Conservation (phyloP, 2,888 invertebrate genomes). For the Macrophya annulata region DNA sequence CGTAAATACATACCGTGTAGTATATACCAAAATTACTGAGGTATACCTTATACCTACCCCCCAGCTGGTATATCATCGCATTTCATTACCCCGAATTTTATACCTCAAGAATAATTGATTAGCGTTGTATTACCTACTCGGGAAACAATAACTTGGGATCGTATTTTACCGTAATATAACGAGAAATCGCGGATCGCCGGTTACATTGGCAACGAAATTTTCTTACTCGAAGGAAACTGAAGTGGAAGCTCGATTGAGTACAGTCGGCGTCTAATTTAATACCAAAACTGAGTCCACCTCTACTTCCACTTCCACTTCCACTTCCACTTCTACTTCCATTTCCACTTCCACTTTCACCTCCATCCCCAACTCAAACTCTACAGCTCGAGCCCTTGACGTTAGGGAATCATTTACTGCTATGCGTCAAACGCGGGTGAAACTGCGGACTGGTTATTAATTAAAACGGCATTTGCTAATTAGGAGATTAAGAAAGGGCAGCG, state of each 20-base stretch:
- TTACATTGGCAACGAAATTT: conserved; percentile 31
- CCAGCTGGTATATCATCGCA: neutral
- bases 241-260: conserved; percentile 19
- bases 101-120: conserved; percentile 9
- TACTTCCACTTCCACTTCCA: too few relatives aligned
- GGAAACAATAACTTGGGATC: conserved; percentile 1
- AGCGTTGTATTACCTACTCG: neutral
- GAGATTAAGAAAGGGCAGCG: conserved; percentile 34
- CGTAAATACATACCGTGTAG: neutral
- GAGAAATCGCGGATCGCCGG: conserved; percentile 10
- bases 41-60: too few relatives aligned
- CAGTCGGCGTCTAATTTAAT: conserved; percentile 37
- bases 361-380: too few relatives aligned
- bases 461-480: conserved; percentile 49
- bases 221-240: conserved; percentile 9
- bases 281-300: neutral
- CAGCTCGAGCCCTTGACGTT: neutral
- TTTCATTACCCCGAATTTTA: conserved; percentile 13
- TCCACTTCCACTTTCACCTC: neutral
- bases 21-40: neutral
- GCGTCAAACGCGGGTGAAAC: conserved; percentile 1
- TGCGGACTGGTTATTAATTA: conserved; percentile 42
- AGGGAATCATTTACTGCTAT: conserved; percentile 13
- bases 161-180: conserved; percentile 2
- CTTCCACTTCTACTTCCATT: neutral